Percentiles rank a stretch among this genome's conserved stretches.
Conservation (phyloP, 2,113 vertebrate species). For the Actenoides hombroni region DNA sequence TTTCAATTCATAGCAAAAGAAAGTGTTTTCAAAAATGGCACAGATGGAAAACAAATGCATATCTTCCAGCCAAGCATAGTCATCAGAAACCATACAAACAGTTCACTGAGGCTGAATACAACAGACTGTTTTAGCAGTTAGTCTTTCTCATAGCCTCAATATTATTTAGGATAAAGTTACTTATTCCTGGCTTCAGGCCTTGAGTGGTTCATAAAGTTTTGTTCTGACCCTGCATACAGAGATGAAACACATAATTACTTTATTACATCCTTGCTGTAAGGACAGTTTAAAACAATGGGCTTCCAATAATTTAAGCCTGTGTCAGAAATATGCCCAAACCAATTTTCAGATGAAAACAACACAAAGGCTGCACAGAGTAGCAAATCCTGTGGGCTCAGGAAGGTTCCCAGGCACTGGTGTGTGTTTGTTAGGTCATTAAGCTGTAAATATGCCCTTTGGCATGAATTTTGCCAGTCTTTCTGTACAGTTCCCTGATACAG, state of each 20-base stretch:
- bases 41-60: background rate
- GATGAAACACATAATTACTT: background rate
- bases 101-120: background rate
- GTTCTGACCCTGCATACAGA: background rate
- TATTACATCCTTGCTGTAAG: background rate
- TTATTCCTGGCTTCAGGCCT: background rate
- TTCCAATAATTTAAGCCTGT: background rate
- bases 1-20: background rate
- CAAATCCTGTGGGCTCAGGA: background rate
- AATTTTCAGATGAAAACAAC: background rate
- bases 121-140: background rate
- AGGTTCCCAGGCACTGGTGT: background rate
- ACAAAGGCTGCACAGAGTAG: background rate
- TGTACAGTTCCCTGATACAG: background rate
- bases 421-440: background rate
- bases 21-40: background rate
- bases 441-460: background rate
- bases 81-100: background rate
- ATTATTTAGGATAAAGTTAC: background rate
- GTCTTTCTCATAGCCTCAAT: background rate
- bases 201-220: background rate
- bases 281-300: background rate
- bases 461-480: background rate
- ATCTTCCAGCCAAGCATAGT: background rate
- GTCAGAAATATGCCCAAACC: background rate